These are phyloP conservation scores for Andrena marginata DNA, from an alignment of 2,888 invertebrate genomes.

Conservation along the genomic window DNA sequence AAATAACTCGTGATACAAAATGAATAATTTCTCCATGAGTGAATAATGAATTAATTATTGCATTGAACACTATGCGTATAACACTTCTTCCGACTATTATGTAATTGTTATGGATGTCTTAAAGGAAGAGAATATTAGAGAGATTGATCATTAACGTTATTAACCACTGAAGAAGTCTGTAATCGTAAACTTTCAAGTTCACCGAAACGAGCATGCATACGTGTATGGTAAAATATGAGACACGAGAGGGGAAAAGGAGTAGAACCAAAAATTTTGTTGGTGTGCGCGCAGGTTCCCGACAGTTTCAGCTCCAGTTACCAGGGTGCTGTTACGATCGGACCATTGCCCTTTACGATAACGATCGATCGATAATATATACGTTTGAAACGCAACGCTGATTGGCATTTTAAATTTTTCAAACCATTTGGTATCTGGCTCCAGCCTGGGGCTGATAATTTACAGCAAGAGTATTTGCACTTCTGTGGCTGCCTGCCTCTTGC, in stretches of 20 bases:
- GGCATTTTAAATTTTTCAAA: conserved; percentile 82
- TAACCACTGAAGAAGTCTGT: not conserved
- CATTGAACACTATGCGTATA: not conserved
- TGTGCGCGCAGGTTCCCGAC: conserved; percentile 60
- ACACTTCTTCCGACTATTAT: not conserved
- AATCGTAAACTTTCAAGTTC: conserved; percentile 10
- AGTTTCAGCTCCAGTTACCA: conserved; percentile 74
- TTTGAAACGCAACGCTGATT: conserved; percentile 80
- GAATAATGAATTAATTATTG: not conserved
- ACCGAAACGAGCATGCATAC: not conserved
- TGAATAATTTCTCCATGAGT: not conserved
- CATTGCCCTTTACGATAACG: conserved; percentile 82
- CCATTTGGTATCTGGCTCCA: conserved; percentile 75
- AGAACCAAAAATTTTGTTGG: conserved; percentile 40
- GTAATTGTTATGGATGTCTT: not conserved
- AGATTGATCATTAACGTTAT: not conserved
- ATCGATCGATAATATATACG: conserved; percentile 70
- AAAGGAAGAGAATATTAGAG: not conserved
- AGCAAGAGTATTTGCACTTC: conserved; percentile 41
- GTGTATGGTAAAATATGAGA: not conserved
- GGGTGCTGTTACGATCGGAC: conserved; percentile 77
- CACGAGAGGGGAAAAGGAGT: not conserved
- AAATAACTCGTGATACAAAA: not conserved
- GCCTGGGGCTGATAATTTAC: conserved; percentile 50
- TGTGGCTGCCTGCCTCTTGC: conserved; percentile 8